Base-by-base conservation (phyloP, 2,113 vertebrate genomes). In the Morphnarchus princeps region DNA sequence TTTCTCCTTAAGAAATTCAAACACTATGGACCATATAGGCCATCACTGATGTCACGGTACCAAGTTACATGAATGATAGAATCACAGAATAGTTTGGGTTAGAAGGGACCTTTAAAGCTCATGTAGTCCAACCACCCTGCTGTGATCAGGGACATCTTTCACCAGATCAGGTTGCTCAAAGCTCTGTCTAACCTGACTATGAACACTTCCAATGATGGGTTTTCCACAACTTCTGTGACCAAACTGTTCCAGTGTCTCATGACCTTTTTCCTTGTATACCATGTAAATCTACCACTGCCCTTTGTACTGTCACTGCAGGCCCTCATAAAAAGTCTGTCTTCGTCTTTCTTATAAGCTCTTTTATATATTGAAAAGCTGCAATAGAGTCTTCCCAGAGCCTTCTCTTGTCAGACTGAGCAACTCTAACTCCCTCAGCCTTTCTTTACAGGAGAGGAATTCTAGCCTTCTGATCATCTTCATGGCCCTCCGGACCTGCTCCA, bases 341-440 rank as follows among this genome's bases (percentile, higher is more conserved):
- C 8, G 0, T 65, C 14, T 86, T 78, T 65, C 13, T 34, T 34
- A 3, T 5, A 31, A 55, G 2, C 1, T 1, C 2, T 7, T 38
- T 76, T 13, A 59, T 9, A 7, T 9, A 34, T 1, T 50, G 54
- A 36, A 69, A 54, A 43, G 8, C 8, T 69, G 2, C 38, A 59
- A 21, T 26, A 38, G 1, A 1, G 2, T 59, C 14, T 82, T 5
- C 12, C 32, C 1, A 2, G 13, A 54, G 4, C 11, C 9, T n/a
- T 54, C 42, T n/a, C 11, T 73, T 67, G 19, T 57, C 28, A 21
- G 11, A 2, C 22, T n/a, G 32, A 71, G 38, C 19, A 57, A 25
- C 7, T 10, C 7, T 15, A 76, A 16, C 5, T 32, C 5, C 61
- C 4, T 24, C 40, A 82, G 10, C 11, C 16, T 62, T 18, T 70